Conservation (phyloP, 2,888 invertebrate species). For the Myopa tessellatipennis region DNA sequence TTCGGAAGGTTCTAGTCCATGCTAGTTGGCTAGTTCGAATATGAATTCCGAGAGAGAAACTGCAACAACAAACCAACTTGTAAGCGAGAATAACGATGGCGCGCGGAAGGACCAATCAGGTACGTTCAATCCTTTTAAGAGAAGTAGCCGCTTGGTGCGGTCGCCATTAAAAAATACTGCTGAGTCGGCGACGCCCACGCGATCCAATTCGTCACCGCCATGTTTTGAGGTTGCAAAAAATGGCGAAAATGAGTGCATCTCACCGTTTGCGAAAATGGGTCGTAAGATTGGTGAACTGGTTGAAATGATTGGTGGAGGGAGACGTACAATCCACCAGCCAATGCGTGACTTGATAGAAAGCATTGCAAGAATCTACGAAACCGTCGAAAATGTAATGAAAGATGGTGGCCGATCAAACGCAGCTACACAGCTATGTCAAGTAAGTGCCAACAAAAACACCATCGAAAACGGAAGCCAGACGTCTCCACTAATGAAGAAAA, state of each 20-base stretch:
- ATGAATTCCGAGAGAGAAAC: background rate
- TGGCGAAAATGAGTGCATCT: background rate
- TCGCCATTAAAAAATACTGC: background rate
- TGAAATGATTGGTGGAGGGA: background rate
- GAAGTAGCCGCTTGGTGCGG: background rate
- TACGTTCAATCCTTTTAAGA: background rate
- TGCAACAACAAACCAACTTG: background rate
- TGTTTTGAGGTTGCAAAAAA: background rate
- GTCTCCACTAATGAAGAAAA: background rate
- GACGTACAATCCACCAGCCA: slow-evolving; percentile 11
- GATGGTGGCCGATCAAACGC: background rate
- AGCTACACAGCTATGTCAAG: background rate
- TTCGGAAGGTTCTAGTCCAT: background rate
- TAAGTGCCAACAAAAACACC: background rate
- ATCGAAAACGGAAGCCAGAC: background rate
- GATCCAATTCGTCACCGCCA: no score
- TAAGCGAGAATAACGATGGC: background rate
- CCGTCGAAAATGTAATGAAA: background rate
- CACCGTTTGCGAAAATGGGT: background rate
- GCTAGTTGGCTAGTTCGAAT: background rate
- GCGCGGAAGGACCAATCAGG: background rate
- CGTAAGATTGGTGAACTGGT: background rate
- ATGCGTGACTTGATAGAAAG: background rate
- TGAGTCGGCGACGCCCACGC: background rate
- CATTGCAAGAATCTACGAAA: background rate